Evolutionary conservation across 2,113 vertebrate genomes (phyloP).

Genomic region (Campylorhamphus procurvoides): DNA sequence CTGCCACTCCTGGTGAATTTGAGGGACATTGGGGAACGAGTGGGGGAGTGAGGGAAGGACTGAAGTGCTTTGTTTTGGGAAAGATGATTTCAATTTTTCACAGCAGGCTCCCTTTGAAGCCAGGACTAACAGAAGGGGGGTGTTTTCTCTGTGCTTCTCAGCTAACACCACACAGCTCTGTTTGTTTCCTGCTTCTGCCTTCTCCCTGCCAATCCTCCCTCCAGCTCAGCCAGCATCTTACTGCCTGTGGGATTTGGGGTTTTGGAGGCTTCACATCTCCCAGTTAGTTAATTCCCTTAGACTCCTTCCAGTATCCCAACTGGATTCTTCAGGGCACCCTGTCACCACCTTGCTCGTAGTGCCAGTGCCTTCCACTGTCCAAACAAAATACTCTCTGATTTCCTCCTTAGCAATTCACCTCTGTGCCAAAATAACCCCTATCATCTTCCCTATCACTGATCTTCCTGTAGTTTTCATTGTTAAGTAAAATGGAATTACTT

Average conservation of each 20-base stretch:
- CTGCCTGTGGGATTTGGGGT: not conserved
- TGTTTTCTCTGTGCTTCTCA: not conserved
- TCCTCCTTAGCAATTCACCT: not conserved
- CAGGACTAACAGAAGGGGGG: not conserved
- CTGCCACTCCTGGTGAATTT: not conserved
- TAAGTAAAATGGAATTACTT: not conserved
- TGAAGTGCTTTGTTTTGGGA: not conserved
- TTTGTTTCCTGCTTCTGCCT: not conserved
- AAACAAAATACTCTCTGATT: not conserved
- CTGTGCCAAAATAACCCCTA: not conserved
- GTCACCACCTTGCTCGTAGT: not conserved
- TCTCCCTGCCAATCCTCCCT: not conserved
- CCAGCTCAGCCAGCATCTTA: not conserved
- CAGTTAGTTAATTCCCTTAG: not conserved
- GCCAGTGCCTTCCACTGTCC: not conserved
- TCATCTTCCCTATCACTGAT: not conserved
- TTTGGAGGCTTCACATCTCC: not conserved
- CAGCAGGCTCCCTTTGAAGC: conserved; percentile 16
- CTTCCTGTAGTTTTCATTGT: not conserved
- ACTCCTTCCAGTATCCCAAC: not conserved
- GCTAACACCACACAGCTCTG: accelerated
- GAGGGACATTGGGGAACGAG: not conserved
- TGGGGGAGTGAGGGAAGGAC: not conserved
- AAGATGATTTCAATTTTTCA: not conserved
- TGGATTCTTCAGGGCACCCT: not conserved